phyloP scores from a whole-genome alignment of 2,113 vertebrate genomes.

The Caloenas nicobarica region DNA sequence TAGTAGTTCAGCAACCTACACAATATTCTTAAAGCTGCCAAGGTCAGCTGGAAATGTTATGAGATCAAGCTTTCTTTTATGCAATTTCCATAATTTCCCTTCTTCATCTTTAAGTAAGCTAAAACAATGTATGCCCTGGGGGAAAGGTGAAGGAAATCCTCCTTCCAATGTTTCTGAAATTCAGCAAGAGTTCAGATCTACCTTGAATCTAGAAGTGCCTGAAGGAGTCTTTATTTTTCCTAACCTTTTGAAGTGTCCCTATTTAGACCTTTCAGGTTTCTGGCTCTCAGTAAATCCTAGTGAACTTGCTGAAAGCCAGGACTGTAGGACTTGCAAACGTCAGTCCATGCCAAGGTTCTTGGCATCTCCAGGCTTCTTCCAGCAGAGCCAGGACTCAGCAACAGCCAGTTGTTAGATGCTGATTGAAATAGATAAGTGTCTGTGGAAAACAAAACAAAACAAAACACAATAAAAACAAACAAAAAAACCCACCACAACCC shows the following conservation, averaged over 20 bases:
- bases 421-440: neutral
- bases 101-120: neutral
- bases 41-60: constrained; percentile 19
- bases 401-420: neutral
- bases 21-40: constrained; percentile 4
- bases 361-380: neutral
- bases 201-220: neutral
- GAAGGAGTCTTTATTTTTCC: neutral
- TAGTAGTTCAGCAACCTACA: neutral
- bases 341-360: neutral
- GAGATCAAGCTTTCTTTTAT: neutral
- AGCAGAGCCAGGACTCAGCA: neutral
- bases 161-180: neutral
- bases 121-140: neutral
- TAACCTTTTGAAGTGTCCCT: neutral
- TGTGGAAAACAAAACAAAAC: neutral
- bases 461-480: no score
- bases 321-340: neutral
- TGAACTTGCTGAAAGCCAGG: neutral
- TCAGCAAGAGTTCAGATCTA: neutral
- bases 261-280: neutral
- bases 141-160: neutral
- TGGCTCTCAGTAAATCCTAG: neutral
- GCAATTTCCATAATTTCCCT: neutral
- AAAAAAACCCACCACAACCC: neutral